These are phyloP conservation scores for Dinomys branickii DNA, from an alignment of 2,113 vertebrate genomes.

Conservation along the genomic window DNA sequence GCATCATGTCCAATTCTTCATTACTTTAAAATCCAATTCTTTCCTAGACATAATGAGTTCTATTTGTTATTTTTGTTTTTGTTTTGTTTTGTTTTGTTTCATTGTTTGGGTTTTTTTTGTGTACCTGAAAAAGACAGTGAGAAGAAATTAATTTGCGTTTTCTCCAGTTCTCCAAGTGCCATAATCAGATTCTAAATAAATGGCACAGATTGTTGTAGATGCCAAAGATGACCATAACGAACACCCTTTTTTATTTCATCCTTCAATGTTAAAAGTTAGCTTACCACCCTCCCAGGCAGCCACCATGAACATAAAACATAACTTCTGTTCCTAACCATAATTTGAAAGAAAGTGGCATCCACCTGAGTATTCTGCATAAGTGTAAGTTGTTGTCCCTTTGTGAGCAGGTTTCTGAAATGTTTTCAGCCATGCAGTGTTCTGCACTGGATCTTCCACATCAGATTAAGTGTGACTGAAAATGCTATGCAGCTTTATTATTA, in stretches of 20 bases:
- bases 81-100: not conserved
- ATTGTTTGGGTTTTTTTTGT: slow-evolving; percentile 32
- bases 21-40: slow-evolving; percentile 23
- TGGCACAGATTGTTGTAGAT: not conserved
- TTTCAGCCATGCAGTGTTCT: slow-evolving; percentile 82
- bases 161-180: slow-evolving; percentile 12
- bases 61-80: slow-evolving; percentile 10
- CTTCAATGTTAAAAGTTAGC: slow-evolving; percentile 61
- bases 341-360: slow-evolving; percentile 23
- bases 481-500: slow-evolving; percentile 63
- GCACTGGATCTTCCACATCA: slow-evolving; percentile 83
- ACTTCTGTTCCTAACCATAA: slow-evolving; percentile 37
- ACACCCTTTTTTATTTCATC: not conserved
- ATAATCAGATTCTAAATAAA: slow-evolving; percentile 46
- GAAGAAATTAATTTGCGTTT: slow-evolving; percentile 20
- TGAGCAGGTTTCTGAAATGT: slow-evolving; percentile 79
- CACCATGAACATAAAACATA: slow-evolving; percentile 5
- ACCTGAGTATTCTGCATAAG: not conserved
- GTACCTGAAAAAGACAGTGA: not conserved
- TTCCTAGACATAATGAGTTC: slow-evolving; percentile 35
- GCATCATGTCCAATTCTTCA: not conserved
- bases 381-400: slow-evolving; percentile 48
- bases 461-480: slow-evolving; percentile 86
- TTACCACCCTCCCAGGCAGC: not conserved
- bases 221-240: not conserved